These are phyloP conservation scores for Andrena marginata DNA, from an alignment of 2,888 invertebrate species.

Conservation along the genomic window DNA sequence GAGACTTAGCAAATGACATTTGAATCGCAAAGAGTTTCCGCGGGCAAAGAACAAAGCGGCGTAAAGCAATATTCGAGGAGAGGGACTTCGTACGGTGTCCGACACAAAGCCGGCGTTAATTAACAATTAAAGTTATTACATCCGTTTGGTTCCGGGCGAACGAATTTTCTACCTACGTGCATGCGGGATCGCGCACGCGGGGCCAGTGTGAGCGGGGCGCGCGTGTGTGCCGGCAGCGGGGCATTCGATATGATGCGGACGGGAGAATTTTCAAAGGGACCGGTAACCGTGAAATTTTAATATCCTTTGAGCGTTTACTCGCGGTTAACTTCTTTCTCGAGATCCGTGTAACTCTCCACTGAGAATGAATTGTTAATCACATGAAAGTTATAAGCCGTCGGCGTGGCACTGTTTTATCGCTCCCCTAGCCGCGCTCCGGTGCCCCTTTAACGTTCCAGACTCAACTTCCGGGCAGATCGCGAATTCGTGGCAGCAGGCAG, in stretches of 20 bases:
- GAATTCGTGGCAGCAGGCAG: slow-evolving; percentile 29
- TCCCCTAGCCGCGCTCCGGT: neutral
- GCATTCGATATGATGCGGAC: slow-evolving; percentile 25
- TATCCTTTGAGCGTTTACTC: slow-evolving; percentile 43
- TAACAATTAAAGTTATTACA: slow-evolving; percentile 75
- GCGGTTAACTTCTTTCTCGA: slow-evolving; percentile 10
- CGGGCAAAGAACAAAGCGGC: slow-evolving; percentile 65
- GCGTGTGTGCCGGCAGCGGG: neutral
- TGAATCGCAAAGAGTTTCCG: slow-evolving; percentile 65
- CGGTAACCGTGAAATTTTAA: slow-evolving; percentile 57
- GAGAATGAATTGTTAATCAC: slow-evolving; percentile 10
- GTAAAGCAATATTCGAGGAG: slow-evolving; percentile 57
- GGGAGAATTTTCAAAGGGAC: slow-evolving; percentile 38
- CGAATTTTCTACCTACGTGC: slow-evolving; percentile 57
- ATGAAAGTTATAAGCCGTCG: neutral
- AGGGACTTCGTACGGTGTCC: slow-evolving; percentile 38
- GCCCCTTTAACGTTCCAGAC: neutral
- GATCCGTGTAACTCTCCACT: neutral
- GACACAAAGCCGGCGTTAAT: slow-evolving; percentile 70
- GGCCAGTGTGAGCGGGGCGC: too few relatives aligned
- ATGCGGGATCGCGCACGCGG: slow-evolving; percentile 6
- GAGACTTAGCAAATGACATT: slow-evolving; percentile 61
- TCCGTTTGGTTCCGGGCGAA: slow-evolving; percentile 69
- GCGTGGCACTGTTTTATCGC: neutral
- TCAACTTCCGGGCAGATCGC: slow-evolving; percentile 42